A percentile compares a stretch with the other conserved stretches of the same genome.
Conservation (phyloP, 2,113 vertebrate genomes). For the Nycticebus coucang region DNA sequence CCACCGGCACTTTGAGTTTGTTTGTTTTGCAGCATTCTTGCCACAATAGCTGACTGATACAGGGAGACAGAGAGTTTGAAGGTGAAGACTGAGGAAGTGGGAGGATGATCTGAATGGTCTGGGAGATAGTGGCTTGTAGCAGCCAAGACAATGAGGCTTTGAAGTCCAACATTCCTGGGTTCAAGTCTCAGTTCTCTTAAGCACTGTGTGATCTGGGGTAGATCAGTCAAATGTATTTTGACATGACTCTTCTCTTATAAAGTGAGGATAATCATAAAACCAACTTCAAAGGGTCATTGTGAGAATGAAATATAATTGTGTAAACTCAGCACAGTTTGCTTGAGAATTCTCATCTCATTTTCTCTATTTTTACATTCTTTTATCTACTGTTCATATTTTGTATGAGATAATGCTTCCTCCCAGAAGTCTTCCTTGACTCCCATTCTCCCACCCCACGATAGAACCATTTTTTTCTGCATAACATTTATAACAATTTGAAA, state of each 20-base stretch:
- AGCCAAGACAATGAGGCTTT: neutral
- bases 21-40: neutral
- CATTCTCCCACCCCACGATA: neutral
- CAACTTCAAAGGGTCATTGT: neutral
- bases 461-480: neutral
- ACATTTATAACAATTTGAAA: neutral
- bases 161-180: neutral
- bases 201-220: neutral
- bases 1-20: neutral
- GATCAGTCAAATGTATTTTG: neutral
- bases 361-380: neutral
- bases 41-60: neutral
- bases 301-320: neutral
- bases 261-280: neutral
- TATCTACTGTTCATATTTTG: neutral
- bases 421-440: neutral
- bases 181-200: neutral
- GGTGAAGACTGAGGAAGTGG: neutral
- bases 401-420: neutral
- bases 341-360: constrained; percentile 33
- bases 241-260: neutral
- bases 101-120: neutral
- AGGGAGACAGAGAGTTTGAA: neutral
- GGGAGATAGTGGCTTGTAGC: neutral
- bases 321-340: neutral